These are phyloP conservation scores for Pseudopleuronectes americanus DNA, from an alignment of 2,797 vertebrate genomes.

Conservation along the genomic window DNA sequence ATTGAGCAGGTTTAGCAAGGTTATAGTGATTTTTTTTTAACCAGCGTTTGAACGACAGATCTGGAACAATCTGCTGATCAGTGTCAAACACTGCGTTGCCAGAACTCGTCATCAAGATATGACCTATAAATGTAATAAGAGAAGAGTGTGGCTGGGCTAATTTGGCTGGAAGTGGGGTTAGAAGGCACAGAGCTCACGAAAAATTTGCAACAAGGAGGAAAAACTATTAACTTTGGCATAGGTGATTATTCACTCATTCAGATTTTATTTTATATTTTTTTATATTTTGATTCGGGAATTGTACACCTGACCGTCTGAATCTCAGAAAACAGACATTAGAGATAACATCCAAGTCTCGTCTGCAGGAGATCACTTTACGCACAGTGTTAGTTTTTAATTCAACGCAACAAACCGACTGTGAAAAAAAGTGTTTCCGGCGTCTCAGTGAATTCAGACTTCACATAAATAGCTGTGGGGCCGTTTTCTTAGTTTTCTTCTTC, in stretches of 20 bases:
- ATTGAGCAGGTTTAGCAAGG: slow-evolving; percentile 47
- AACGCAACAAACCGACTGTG: slow-evolving; percentile 63
- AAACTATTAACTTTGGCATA: not conserved
- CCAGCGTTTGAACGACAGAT: slow-evolving; percentile 69
- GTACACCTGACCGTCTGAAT: slow-evolving; percentile 44
- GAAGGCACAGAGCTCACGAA: not conserved
- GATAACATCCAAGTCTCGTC: slow-evolving; percentile 32
- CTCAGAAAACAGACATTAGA: slow-evolving; percentile 45
- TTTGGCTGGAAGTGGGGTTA: slow-evolving; percentile 1
- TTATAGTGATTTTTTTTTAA: slow-evolving; percentile 10
- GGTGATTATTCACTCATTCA: not conserved
- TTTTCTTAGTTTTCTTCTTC: slow-evolving; percentile 58
- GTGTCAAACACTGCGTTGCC: slow-evolving; percentile 39
- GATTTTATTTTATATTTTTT: slow-evolving; percentile 1
- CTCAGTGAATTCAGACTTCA: slow-evolving; percentile 71
- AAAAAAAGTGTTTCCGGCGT: slow-evolving; percentile 70
- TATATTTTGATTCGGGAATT: slow-evolving; percentile 5
- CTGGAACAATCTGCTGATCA: slow-evolving; percentile 66
- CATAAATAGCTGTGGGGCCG: slow-evolving; percentile 69
- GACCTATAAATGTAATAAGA: slow-evolving; percentile 54
- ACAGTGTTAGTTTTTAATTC: slow-evolving; percentile 70
- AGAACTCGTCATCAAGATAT: slow-evolving; percentile 32
- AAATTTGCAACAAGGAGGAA: not conserved
- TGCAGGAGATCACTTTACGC: slow-evolving; percentile 65
- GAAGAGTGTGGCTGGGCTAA: slow-evolving; percentile 13